Evolutionary conservation across 1,140 invertebrate genomes (phyloP).

Genomic region (Diachasmimorpha longicaudata): DNA sequence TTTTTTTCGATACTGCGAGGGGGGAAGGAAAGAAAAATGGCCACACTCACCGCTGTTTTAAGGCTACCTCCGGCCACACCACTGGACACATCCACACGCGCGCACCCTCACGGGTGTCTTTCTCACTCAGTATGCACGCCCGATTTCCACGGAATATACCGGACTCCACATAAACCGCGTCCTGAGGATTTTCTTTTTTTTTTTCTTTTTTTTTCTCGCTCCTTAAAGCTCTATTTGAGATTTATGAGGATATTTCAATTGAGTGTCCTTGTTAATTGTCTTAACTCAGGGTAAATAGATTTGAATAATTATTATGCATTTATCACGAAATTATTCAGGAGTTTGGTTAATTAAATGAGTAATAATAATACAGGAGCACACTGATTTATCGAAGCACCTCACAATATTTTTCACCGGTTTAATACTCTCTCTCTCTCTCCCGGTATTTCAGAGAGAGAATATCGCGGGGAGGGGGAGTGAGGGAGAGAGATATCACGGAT

Average conservation of each 20-base stretch:
- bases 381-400: neutral
- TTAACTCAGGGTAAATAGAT: neutral
- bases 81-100: constrained; percentile 46
- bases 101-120: constrained; percentile 52
- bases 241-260: neutral
- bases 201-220: too few species aligned
- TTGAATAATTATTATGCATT: too few species aligned
- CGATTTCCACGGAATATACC: constrained; percentile 1
- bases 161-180: neutral
- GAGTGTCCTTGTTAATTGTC: neutral
- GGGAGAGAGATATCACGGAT: neutral
- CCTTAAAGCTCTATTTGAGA: neutral
- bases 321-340: too few species aligned
- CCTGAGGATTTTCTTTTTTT: neutral
- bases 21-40: constrained; percentile 18
- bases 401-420: neutral
- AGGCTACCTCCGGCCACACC: constrained; percentile 12
- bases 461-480: neutral
- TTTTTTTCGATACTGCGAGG: neutral
- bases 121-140: constrained; percentile 21
- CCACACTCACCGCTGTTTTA: constrained; percentile 18
- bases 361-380: neutral
- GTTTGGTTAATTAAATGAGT: neutral
- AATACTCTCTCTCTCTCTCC: neutral
- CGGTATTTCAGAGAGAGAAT: neutral